Base-by-base conservation (phyloP, 2,888 invertebrate species). In the Epistrophe eligans region DNA sequence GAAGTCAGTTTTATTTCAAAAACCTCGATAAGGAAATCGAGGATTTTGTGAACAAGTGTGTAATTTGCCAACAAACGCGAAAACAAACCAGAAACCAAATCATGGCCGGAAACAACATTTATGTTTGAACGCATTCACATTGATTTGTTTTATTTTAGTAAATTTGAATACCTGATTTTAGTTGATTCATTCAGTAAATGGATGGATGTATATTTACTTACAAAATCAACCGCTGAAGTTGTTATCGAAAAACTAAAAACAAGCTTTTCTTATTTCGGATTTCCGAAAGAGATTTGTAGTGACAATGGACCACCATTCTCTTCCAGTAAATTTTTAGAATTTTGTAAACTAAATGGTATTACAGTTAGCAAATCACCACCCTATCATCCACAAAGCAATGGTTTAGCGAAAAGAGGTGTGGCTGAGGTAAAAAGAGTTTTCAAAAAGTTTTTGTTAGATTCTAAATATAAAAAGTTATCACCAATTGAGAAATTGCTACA, bases 221-320 rank as follows among this genome's bases (percentile, higher is more conserved):
- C 17, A n/a, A 74, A 40, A 45, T 67, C 80, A 28, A 76, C 60
- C n/a, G 71, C 76, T 24, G 62, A 64, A 24, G 52, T 58, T 17
- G 32, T 71, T 0, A 72, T 82, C 38, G 70, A 77, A 64, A 82
- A 71, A 48, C n/a, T 77, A 7, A 71, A 64, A 52, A 38, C n/a
- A 5, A 60, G 52, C 6, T 62, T 66, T 64, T 67, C 55, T 13
- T 62, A 71, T 60, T 82, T 77, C 70, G 77, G 76, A 4, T 82
- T 82, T 13, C 77, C 77, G 40, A 52, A 32, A 35, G 70, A 77
- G n/a, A 50, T 77, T 38, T 70, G 43, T 52, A 70, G 74, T 74
- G 81, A 81, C 58, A 81, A 81, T 52, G 76, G 76, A 43, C 76
- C 74, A 74, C 80, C 74, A 45, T 81, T 74, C 40, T 58, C 58